Conservation (phyloP, 2,797 vertebrate genomes). For the Anolis apletophallus region DNA sequence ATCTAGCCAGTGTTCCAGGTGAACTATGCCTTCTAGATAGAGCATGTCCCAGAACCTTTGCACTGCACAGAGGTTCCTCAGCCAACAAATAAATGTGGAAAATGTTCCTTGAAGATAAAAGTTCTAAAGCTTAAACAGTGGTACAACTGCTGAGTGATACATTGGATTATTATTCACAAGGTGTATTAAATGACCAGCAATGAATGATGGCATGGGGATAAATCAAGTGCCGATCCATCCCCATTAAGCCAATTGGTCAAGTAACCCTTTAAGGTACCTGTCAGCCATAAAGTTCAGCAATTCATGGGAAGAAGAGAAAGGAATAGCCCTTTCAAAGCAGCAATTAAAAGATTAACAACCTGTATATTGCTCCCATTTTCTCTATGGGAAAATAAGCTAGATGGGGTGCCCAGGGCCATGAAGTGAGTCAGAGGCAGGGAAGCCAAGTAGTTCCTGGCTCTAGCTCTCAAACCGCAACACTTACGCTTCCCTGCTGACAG, state of each 20-base stretch:
- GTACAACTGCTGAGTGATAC: background rate
- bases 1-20: background rate
- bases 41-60: background rate
- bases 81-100: background rate
- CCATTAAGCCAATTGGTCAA: background rate
- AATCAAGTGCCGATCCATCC: background rate
- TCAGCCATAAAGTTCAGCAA: background rate
- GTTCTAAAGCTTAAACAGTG: background rate
- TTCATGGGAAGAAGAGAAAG: slow-evolving; percentile 41
- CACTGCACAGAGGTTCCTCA: background rate
- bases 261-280: background rate
- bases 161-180: background rate
- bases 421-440: slow-evolving; percentile 48
- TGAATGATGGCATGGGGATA: background rate
- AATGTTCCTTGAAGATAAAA: background rate
- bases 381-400: slow-evolving; percentile 26
- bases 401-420: fast-evolving
- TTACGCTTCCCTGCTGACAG: slow-evolving; percentile 34
- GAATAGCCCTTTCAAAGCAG: slow-evolving; percentile 38
- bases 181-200: background rate
- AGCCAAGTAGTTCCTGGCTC: slow-evolving; percentile 21
- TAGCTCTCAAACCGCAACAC: fast-evolving
- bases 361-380: slow-evolving; percentile 43
- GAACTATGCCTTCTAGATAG: background rate
- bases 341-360: slow-evolving; percentile 59